Base-by-base conservation (phyloP, 2,888 invertebrate genomes). In the Papilio protenor region DNA sequence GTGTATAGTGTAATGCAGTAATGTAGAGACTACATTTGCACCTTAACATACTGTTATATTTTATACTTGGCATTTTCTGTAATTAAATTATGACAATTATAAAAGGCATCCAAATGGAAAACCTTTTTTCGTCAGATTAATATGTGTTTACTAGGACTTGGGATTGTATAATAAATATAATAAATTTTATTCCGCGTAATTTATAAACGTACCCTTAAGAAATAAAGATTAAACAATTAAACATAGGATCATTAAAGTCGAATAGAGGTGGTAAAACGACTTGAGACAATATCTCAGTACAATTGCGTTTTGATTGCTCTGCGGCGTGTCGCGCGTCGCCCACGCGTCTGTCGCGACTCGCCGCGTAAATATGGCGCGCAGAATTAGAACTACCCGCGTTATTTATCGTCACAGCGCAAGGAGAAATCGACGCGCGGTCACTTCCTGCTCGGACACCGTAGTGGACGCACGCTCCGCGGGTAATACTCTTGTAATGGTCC, bases 381-480 rank as follows among this genome's bases (percentile, higher is more conserved):
- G 92, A 91, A 93, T 93, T 92, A 91, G 92, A 92, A 88, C 92
- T 92, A 91, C 91, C 91, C 90, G 90, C 89, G 87, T 91, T 91
- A 93, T 94, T 93, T 94, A 92, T 92, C 87, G 84, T 81, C 81
- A 77, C 79, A 77, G 80, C 79, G 80, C 71, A 75, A 77, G 80
- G 83, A 84, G 84, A 85, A 85, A 85, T 85, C 85, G 87, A 83
- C 85, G 85, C 79, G 78, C 79, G 85, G 89, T 88, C 90, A 92
- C 87, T 93, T 92, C 92, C 92, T 91, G 90, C 85, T 90, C 83
- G 85, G 86, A 85, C 88, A 82, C 83, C 83, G 87, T 83, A 82
- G 86, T 81, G 86, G 84, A 86, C 87, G 88, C 87, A 87, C 87
- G 87, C 82, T 83, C 83, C 80, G 77, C 69, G 11, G 80, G 83